Evolutionary conservation across 2,113 vertebrate species (phyloP), one percentile per base, ranked within the genome.

Genomic region (Vombatus ursinus): DNA sequence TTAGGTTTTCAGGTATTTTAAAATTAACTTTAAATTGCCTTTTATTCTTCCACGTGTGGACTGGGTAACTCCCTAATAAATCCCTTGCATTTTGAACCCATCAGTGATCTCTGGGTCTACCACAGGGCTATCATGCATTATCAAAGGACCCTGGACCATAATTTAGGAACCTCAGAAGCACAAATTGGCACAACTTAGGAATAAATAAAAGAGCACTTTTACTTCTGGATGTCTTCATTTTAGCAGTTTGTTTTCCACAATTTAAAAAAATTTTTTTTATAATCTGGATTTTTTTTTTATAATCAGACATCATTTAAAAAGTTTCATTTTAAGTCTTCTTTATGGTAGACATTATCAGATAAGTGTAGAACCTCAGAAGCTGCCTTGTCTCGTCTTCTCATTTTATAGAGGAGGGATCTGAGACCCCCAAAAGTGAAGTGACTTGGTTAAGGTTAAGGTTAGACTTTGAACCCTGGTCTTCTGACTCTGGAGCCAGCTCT

Each of bases 151-250:
- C 28, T 12, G 6, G 9, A 28, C 54, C 26, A 57, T 57, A 28
- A 26, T 28, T 68, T 68, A 68, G 28, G 31, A 84, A 44, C 19
- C 19, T 8, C 22, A 44, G 19, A 84, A 44, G 1, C n/a, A 44
- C 68, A 23, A 44, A 84, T 22, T 44, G n/a, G n/a, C n/a, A 84
- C n/a, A 84, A 44, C 22, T 23, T 84, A 44, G 19, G 19, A 84
- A 44, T 84, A 44, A 84, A 44, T 84, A 8, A 91, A 68, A 95
- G 49, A 12, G 22, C 49, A 48, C 11, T 89, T 92, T 95, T 91
- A 91, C 91, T 47, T 95, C 90, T 92, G 93, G 3, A 26, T 77
- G 94, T 84, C 68, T 84, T 84, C 5, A 77, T n/a, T 77, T 44
- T 84, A 44, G 68, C n/a, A 84, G 68, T 44, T 84, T 11, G 14